Evolutionary conservation across 2,888 invertebrate genomes (phyloP), one percentile per base, ranked within the genome.

Genomic region (Cetonia aurata): DNA sequence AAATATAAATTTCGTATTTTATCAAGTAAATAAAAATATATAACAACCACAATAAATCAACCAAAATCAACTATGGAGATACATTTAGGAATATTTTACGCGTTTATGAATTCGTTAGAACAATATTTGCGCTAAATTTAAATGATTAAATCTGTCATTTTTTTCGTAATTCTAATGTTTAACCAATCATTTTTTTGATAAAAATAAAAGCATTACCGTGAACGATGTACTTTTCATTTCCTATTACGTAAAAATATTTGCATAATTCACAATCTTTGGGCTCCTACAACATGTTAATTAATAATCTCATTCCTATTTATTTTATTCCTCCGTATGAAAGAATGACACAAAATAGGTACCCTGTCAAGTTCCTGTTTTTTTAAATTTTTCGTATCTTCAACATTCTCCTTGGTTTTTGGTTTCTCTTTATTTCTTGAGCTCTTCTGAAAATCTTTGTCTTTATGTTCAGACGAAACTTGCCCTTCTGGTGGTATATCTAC

Each of bases 171-270:
- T 9, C 37, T 8, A 37, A 37, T 37, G 10, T 9, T 10, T 6
- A 37, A 6, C 4, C 37, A 37, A 10, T 3, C 1, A 8, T 37
- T 9, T 9, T 37, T 4, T 37, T 37, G 10, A 10, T 37, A 37
- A 37, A 9, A 37, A 37, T 37, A 37, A 41, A 10, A 57, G 3
- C 50, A 70, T 72, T 69, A 72, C 73, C 62, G 25, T 74, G 72
- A 44, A 70, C 71, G 53, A 59, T 41, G 25, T 70, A 66, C 1
- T 70, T 59, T 65, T 71, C 72, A 41, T 68, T 55, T 19, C 72
- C 69, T 53, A 75, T 71, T 31, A 69, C 67, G 62, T 73, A 69
- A 72, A 73, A 74, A 66, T 73, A 72, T 57, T 73, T 74, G 41
- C 72, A 74, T 19, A 72, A 53, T 19, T 71, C 66, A 55, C 72